A percentile compares a stretch with the other conserved stretches of the same genome.
Conservation (phyloP, 2,113 vertebrate genomes). For the Myrmophylax atrothorax region DNA sequence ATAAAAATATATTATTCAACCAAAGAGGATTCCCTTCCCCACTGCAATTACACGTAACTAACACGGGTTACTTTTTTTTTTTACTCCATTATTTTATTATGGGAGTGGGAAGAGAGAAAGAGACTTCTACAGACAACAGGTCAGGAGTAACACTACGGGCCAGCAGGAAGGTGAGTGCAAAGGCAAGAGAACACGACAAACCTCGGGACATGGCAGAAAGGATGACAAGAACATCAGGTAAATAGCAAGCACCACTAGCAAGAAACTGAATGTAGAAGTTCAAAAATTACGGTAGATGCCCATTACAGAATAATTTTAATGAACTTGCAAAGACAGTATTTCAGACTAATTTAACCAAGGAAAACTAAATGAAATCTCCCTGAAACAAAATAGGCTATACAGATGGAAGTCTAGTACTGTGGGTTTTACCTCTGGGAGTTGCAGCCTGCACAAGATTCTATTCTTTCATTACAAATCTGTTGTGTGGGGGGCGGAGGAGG, state of each 20-base stretch:
- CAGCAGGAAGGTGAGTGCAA: background rate
- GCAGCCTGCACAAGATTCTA: conserved; percentile 78
- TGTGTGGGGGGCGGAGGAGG: conserved; percentile 78
- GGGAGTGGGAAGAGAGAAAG: background rate
- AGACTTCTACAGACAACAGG: background rate
- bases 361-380: conserved; percentile 68
- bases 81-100: background rate
- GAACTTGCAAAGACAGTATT: conserved; percentile 42
- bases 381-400: conserved; percentile 68
- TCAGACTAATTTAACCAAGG: conserved; percentile 67
- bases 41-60: background rate
- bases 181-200: background rate
- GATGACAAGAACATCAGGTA: background rate
- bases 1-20: background rate
- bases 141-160: background rate
- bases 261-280: background rate
- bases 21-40: background rate
- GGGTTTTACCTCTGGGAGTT: conserved; percentile 79
- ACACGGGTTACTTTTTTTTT: background rate
- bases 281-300: background rate
- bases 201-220: background rate
- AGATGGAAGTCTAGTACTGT: conserved; percentile 81
- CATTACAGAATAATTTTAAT: conserved; percentile 17
- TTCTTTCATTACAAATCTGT: conserved; percentile 83
- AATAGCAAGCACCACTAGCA: background rate